Base-by-base conservation (phyloP, 1,140 invertebrate genomes). In the Drosophila trapezifrons region DNA sequence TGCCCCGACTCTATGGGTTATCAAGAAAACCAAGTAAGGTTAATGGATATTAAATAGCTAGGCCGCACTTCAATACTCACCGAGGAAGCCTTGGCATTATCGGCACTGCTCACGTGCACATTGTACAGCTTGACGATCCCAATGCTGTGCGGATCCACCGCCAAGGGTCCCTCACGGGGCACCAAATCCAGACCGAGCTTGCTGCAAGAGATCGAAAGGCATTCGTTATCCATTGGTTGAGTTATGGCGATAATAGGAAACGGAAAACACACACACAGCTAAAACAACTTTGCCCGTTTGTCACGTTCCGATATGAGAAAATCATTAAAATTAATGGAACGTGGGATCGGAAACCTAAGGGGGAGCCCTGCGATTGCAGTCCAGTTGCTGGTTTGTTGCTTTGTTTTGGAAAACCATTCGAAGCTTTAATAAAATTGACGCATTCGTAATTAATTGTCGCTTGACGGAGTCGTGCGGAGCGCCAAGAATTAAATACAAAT, bases 131-230 rank as follows among this genome's bases (percentile, higher is more conserved):
- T 96, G 12, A 98, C 96, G 7, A 97, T 94, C 58, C 97, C 97
- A 91, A 97, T 96, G 32, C 95, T 94, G 77, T 97, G 96, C 20
- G 97, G 96, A 92, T 98, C 97, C 5, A 98, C 97, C 91, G 97
- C 97, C 83, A 97, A 94, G 22, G 96, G 95, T 37, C 97, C 97
- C 78, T 96, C 95, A 37, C 97, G 93, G 0, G 98, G 98, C 17
- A 99, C 97, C 85, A 99, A 91, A 93, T 99, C 98, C 78, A 99
- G 92, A 0, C 96, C 97, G 9, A 99, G 94, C 94, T 98, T 97
- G 92, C 97, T 98, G 93, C 37, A 96, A 96, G 22, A 92, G 76
- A 92, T 65, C 37, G 27, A 55, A 70, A 74, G 43, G 43, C 9
- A 60, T 79, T 59, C 47, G 18, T 7, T 27, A 60, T 79, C 63